Evolutionary conservation across 2,797 vertebrate species (phyloP).

Genomic region (Helicolenus hilgendorfi): DNA sequence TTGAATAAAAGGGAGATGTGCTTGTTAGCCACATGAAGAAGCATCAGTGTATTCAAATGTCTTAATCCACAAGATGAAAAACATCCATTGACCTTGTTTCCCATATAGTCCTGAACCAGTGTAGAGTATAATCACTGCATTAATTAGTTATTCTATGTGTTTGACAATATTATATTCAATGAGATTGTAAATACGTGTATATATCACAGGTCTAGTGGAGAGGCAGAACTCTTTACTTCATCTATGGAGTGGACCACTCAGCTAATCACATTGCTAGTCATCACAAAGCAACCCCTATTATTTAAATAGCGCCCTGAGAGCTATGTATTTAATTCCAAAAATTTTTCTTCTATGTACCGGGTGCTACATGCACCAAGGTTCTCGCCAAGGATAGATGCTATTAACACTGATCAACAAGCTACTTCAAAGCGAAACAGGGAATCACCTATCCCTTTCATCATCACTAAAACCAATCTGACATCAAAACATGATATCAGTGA

Average conservation of each 20-base stretch:
- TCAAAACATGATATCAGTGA: slow-evolving; percentile 28
- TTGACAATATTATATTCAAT: not conserved
- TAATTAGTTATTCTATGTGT: not conserved
- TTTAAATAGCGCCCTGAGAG: not conserved
- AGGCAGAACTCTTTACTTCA: not conserved
- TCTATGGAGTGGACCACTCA: not conserved
- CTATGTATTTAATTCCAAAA: not conserved
- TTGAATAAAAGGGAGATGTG: not conserved
- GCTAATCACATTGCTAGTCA: not conserved
- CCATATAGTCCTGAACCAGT: not conserved
- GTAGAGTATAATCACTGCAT: not conserved
- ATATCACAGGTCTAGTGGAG: not conserved
- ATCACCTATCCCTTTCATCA: slow-evolving; percentile 29
- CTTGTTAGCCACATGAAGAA: not conserved
- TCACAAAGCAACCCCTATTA: not conserved
- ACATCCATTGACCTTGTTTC: not conserved
- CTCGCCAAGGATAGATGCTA: not conserved
- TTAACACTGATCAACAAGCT: slow-evolving; percentile 36
- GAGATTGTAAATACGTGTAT: not conserved
- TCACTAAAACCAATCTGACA: slow-evolving; percentile 21
- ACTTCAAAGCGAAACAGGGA: slow-evolving; percentile 54
- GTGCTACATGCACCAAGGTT: not conserved
- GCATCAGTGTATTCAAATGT: not conserved
- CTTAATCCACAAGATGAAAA: not conserved
- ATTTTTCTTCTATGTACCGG: not conserved